These are phyloP conservation scores for Heteromormyrus szaboi DNA, from an alignment of 2,797 vertebrate species.

Conservation along the genomic window DNA sequence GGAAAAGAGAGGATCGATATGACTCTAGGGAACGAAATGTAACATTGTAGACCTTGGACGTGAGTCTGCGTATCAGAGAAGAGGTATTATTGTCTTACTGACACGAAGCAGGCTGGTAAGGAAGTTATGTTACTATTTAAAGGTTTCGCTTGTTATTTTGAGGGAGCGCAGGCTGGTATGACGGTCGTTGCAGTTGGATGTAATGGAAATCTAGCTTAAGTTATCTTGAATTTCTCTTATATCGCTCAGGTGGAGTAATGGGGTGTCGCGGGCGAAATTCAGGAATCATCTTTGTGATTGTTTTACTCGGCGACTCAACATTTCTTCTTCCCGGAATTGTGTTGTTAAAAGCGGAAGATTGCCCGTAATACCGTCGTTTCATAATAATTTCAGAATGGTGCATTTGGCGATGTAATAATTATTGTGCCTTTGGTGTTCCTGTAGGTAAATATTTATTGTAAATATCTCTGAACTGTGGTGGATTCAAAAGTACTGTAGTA, in stretches of 20 bases:
- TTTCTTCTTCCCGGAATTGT: neutral
- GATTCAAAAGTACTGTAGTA: neutral
- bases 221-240: neutral
- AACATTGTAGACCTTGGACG: conserved; percentile 11
- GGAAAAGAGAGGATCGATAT: neutral
- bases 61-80: conserved; percentile 32
- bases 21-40: neutral
- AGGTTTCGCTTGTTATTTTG: conserved; percentile 43
- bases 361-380: neutral
- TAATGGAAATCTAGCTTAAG: neutral
- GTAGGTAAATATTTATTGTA: neutral
- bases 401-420: neutral
- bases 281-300: neutral
- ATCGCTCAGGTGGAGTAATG: neutral
- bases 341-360: neutral
- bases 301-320: neutral
- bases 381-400: neutral
- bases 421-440: neutral
- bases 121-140: conserved; percentile 42
- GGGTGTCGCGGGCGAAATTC: neutral
- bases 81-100: conserved; percentile 25
- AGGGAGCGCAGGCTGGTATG: conserved; percentile 26
- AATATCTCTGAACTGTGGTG: neutral
- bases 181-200: neutral
- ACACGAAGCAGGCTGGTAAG: conserved; percentile 48